phyloP scores from a whole-genome alignment of 2,888 invertebrate species.

The Cosmia pyralina region DNA sequence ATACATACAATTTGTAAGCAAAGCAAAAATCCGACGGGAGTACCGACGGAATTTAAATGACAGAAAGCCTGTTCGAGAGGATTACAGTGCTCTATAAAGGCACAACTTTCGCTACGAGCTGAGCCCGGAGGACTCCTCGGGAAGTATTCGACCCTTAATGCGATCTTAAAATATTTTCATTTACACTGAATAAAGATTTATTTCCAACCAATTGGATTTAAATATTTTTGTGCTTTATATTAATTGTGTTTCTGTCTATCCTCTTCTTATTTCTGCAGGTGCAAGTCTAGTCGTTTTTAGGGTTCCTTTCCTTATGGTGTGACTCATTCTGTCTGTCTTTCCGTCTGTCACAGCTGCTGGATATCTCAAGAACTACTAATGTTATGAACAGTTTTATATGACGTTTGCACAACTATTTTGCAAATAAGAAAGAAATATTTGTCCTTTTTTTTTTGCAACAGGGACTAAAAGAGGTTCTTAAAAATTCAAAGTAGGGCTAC shows the following conservation, averaged over 20 bases:
- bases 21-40: constrained; percentile 52
- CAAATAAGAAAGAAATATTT: too few relatives aligned
- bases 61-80: constrained; percentile 54
- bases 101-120: constrained; percentile 56
- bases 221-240: constrained; percentile 21
- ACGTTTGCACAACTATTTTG: too few relatives aligned
- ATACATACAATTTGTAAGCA: constrained; percentile 63
- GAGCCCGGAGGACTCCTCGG: constrained; percentile 15
- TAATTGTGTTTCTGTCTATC: constrained; percentile 18
- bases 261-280: not conserved
- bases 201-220: constrained; percentile 22
- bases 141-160: constrained; percentile 57
- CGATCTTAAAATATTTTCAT: constrained; percentile 61
- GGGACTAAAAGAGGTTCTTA: too few relatives aligned
- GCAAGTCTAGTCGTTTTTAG: too few relatives aligned
- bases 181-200: constrained; percentile 51
- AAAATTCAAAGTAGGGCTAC: too few relatives aligned
- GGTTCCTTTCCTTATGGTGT: too few relatives aligned
- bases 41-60: constrained; percentile 64
- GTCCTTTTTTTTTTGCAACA: too few relatives aligned
- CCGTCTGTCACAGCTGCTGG: too few relatives aligned
- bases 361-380: too few relatives aligned
- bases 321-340: too few relatives aligned
- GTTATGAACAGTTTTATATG: too few relatives aligned
- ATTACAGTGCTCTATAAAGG: constrained; percentile 62